Conservation (phyloP, 1,140 invertebrate species). For the honey bee (Apis mellifera) region DNA sequence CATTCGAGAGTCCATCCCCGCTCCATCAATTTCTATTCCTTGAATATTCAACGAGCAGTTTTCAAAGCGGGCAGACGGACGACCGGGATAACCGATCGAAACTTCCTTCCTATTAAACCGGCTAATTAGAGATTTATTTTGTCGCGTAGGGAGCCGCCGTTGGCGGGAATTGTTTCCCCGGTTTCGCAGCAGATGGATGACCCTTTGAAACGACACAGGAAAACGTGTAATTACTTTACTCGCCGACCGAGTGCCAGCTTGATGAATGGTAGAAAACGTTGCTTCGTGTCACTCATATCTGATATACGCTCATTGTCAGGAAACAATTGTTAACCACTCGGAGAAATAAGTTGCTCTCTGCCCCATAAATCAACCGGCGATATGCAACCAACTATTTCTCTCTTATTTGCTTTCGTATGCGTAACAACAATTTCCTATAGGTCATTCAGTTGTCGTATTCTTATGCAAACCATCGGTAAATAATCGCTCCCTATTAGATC, state of each 20-base stretch:
- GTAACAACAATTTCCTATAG: conserved; percentile 54
- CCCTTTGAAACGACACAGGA: conserved; percentile 64
- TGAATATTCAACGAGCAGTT: conserved; percentile 33
- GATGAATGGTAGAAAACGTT: conserved; percentile 69
- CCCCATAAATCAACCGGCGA: conserved; percentile 62
- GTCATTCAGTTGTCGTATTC: conserved; percentile 56
- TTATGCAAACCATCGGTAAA: conserved; percentile 54
- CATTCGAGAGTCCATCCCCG: neutral
- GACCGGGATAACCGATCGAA: too few relatives aligned
- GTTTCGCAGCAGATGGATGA: conserved; percentile 51
- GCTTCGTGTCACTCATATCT: conserved; percentile 64
- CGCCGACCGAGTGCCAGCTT: conserved; percentile 59
- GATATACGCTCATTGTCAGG: conserved; percentile 68
- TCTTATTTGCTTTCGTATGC: conserved; percentile 20
- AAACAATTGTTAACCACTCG: conserved; percentile 66
- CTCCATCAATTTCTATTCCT: neutral
- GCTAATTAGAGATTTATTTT: conserved; percentile 49
- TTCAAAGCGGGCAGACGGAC: too few relatives aligned
- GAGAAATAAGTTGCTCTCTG: conserved; percentile 60
- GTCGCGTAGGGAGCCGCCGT: conserved; percentile 8
- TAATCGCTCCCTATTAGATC: conserved; percentile 52
- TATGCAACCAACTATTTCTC: conserved; percentile 45
- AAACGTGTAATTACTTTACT: conserved; percentile 68
- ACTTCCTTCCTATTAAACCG: neutral
- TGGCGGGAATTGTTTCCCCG: conserved; percentile 44